Percentiles rank a stretch among this genome's conserved stretches.
Evolutionary conservation across 1,140 invertebrate genomes (phyloP).

Genomic region (Meloidogyne hapla): DNA sequence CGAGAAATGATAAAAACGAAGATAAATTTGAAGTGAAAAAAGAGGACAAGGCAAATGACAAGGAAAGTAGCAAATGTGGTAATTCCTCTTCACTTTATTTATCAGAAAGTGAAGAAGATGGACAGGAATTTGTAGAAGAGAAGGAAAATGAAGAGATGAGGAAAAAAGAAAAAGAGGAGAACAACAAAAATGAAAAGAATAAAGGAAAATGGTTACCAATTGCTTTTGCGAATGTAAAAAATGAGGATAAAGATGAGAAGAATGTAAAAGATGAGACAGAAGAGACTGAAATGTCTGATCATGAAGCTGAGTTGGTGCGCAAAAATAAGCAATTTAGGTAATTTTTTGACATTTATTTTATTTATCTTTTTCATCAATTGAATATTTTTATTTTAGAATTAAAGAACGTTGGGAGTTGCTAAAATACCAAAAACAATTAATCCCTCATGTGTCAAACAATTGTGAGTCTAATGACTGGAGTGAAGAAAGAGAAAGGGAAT

Average conservation of each 20-base stretch:
- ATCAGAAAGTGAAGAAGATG: neutral
- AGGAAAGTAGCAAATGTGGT: no score
- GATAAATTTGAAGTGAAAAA: neutral
- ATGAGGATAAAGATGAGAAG: neutral
- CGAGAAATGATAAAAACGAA: neutral
- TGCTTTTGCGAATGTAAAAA: neutral
- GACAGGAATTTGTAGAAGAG: neutral
- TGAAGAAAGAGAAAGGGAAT: slow-evolving; percentile 26
- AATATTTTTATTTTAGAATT: slow-evolving; percentile 3
- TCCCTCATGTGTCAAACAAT: neutral
- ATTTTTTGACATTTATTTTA: neutral
- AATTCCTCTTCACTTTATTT: neutral
- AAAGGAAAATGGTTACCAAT: neutral
- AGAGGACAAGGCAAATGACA: neutral
- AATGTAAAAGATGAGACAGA: neutral
- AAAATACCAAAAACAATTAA: slow-evolving; percentile 14
- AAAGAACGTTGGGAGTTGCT: slow-evolving; percentile 25
- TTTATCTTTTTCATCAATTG: no score
- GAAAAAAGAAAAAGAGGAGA: neutral
- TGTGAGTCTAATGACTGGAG: neutral
- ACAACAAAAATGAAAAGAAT: neutral
- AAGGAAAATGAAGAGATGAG: neutral
- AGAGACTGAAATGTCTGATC: slow-evolving; percentile 21
- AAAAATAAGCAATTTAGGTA: slow-evolving; percentile 25
- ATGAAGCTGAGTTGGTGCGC: slow-evolving; percentile 16